A percentile compares a stretch with the other conserved stretches of the same genome.
These are phyloP conservation scores for Macrobrachium nipponense DNA, from an alignment of 1,140 invertebrate genomes.

Conservation along the genomic window DNA sequence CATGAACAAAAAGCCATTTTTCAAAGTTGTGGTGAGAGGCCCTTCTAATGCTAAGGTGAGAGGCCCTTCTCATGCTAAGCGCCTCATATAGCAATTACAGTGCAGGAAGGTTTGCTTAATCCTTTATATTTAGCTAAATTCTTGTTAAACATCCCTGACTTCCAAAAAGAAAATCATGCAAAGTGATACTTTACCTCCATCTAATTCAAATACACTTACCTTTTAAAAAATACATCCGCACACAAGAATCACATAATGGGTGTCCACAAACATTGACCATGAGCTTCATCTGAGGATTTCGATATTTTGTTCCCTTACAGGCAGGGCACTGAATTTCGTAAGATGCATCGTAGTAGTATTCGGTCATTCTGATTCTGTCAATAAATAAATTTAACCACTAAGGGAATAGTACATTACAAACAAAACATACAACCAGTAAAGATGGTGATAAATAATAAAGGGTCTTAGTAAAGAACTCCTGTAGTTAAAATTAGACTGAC, in stretches of 20 bases:
- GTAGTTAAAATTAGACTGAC: too few species aligned
- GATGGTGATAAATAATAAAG: too few species aligned
- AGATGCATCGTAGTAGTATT: constrained; percentile 51
- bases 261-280: constrained; percentile 99
- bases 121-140: background rate
- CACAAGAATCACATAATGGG: constrained; percentile 96
- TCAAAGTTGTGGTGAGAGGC: too few species aligned
- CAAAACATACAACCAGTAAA: too few species aligned
- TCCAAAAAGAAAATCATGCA: background rate
- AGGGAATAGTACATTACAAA: too few species aligned
- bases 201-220: constrained; percentile 72
- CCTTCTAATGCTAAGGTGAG: too few species aligned
- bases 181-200: background rate
- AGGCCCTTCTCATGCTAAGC: too few species aligned
- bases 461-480: too few species aligned
- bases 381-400: too few species aligned
- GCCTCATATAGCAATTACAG: too few species aligned
- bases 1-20: too few species aligned
- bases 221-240: constrained; percentile 94
- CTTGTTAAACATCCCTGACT: background rate
- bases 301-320: constrained; percentile 98
- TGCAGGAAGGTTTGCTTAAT: too few species aligned
- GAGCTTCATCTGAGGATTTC: constrained; percentile 95
- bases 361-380: constrained; percentile 10
- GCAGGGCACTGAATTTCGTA: constrained; percentile 79